Conservation (phyloP, 2,888 invertebrate genomes). For the Lepidochrysops patricia region DNA sequence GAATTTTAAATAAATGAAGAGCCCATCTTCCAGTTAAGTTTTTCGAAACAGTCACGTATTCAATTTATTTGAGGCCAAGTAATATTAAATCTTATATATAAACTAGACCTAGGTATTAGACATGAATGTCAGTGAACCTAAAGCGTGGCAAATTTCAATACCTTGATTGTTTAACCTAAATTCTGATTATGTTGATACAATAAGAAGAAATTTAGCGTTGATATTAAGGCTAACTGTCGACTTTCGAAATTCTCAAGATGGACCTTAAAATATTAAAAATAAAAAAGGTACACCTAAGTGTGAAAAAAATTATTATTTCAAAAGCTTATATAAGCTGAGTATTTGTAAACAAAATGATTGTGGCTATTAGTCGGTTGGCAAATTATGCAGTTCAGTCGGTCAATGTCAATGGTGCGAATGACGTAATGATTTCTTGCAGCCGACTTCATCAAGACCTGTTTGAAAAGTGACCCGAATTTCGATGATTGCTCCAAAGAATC, state of each 20-base stretch:
- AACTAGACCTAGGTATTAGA: too few species aligned
- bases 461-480: slow-evolving; percentile 76
- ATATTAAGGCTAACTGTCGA: too few species aligned
- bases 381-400: slow-evolving; percentile 7
- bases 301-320: slow-evolving; percentile 1
- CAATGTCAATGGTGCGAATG: slow-evolving; percentile 3
- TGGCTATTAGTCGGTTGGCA: not conserved
- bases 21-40: too few species aligned
- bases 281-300: too few species aligned
- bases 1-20: too few species aligned
- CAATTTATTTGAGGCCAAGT: too few species aligned
- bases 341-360: slow-evolving; percentile 2
- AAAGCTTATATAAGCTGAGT: not conserved
- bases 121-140: too few species aligned
- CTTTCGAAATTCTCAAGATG: not conserved
- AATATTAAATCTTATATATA: too few species aligned
- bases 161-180: too few species aligned
- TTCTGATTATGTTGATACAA: too few species aligned
- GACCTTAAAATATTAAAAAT: not conserved
- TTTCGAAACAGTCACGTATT: too few species aligned
- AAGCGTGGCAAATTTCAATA: too few species aligned
- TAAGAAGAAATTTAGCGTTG: not conserved
- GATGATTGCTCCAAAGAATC: slow-evolving; percentile 79
- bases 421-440: slow-evolving; percentile 63
- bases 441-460: slow-evolving; percentile 79